Conservation (phyloP, 1,140 invertebrate genomes). For the Leptinotarsa undecemlineata region DNA sequence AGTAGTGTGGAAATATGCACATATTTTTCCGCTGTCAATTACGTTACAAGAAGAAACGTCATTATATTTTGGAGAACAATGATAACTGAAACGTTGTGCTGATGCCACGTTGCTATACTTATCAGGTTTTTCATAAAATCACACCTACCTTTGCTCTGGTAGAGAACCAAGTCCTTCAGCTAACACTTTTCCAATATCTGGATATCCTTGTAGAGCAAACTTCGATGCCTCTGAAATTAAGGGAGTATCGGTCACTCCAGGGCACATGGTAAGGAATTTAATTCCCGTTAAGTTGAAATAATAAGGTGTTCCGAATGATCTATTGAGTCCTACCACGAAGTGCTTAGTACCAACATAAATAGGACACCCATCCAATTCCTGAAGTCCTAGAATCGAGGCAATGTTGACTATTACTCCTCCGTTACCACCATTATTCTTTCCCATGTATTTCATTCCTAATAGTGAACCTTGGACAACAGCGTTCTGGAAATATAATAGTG, state of each 20-base stretch:
- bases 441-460: slow-evolving; percentile 58
- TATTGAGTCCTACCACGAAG: slow-evolving; percentile 59
- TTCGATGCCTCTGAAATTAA: slow-evolving; percentile 50
- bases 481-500: slow-evolving; percentile 47
- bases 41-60: neutral
- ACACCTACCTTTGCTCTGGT: slow-evolving; percentile 43
- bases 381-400: slow-evolving; percentile 56
- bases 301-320: slow-evolving; percentile 55
- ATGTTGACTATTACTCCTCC: slow-evolving; percentile 59
- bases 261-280: slow-evolving; percentile 56
- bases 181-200: slow-evolving; percentile 54
- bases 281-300: slow-evolving; percentile 55
- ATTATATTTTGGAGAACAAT: neutral
- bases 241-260: slow-evolving; percentile 52
- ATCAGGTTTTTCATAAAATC: neutral
- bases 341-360: slow-evolving; percentile 60
- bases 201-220: slow-evolving; percentile 53
- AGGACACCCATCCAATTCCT: slow-evolving; percentile 55
- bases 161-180: slow-evolving; percentile 46
- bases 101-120: neutral
- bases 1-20: no score
- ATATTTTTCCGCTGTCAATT: neutral
- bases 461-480: slow-evolving; percentile 55
- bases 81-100: neutral
- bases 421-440: slow-evolving; percentile 56